Percentiles rank a stretch among this genome's conserved stretches.
phyloP scores from a whole-genome alignment of 2,113 vertebrate genomes.

The Dascyllus trimaculatus region DNA sequence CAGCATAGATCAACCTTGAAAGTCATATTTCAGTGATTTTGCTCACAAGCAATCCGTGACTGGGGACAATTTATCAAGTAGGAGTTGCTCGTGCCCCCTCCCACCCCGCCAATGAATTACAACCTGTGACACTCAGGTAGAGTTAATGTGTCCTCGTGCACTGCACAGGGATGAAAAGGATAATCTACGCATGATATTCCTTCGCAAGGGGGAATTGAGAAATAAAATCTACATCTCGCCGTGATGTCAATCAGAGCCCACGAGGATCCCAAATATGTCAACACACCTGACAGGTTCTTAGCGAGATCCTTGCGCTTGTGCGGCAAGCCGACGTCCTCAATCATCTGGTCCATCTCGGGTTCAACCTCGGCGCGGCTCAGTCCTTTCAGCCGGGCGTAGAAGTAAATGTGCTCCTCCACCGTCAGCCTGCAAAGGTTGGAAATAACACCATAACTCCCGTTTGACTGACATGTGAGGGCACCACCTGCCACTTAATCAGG shows the following conservation, averaged over 20 bases:
- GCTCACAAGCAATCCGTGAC: conserved; percentile 74
- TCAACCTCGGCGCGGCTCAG: conserved; percentile 87
- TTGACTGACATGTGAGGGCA: background rate
- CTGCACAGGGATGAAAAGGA: conserved; percentile 20
- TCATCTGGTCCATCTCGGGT: conserved; percentile 94
- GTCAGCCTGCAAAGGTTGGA: conserved; percentile 87
- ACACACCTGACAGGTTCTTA: conserved; percentile 88
- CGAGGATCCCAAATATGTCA: conserved; percentile 9
- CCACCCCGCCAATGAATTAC: conserved; percentile 74
- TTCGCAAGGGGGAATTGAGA: conserved; percentile 14
- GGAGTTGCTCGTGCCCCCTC: conserved; percentile 40
- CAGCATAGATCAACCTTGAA: conserved; percentile 79
- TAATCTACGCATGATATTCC: conserved; percentile 39
- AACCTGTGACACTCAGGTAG: conserved; percentile 63
- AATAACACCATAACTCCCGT: background rate
- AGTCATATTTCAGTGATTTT: conserved; percentile 81
- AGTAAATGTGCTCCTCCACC: conserved; percentile 98
- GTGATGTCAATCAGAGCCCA: conserved; percentile 15
- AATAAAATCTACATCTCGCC: conserved; percentile 23
- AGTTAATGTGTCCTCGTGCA: conserved; percentile 13
- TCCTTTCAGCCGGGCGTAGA: conserved; percentile 95
- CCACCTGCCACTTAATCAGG: background rate
- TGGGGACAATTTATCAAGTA: conserved; percentile 71
- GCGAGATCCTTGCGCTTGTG: conserved; percentile 91
- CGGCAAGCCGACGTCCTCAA: conserved; percentile 92